phyloP scores from a whole-genome alignment of 2,888 invertebrate genomes.

The Eilema caniola region DNA sequence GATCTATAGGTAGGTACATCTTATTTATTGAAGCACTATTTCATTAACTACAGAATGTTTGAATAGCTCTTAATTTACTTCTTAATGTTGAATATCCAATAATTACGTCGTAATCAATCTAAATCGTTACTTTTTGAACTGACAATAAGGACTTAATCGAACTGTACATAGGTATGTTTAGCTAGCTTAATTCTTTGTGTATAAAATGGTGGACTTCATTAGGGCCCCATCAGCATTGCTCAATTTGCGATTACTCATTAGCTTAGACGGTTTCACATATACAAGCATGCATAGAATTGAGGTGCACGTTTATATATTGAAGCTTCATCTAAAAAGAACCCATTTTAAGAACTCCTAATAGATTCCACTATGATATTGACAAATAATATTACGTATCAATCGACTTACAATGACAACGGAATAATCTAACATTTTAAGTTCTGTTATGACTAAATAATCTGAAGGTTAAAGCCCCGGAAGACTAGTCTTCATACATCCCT shows the following conservation, averaged over 20 bases:
- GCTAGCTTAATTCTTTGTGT: slow-evolving; percentile 5
- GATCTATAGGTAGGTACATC: slow-evolving; percentile 5
- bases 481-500: slow-evolving; percentile 51
- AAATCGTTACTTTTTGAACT: neutral
- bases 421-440: slow-evolving; percentile 44
- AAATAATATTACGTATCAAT: slow-evolving; percentile 34
- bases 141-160: slow-evolving; percentile 3
- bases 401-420: slow-evolving; percentile 45
- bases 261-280: slow-evolving; percentile 31
- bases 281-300: slow-evolving; percentile 23
- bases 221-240: slow-evolving; percentile 32
- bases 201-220: slow-evolving; percentile 14
- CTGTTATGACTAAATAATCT: slow-evolving; percentile 47
- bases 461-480: slow-evolving; percentile 68
- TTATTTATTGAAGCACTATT: slow-evolving; percentile 12
- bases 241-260: slow-evolving; percentile 29
- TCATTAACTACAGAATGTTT: slow-evolving; percentile 16
- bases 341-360: slow-evolving; percentile 2
- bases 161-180: neutral
- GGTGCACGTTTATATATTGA: slow-evolving; percentile 10
- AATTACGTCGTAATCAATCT: slow-evolving; percentile 15
- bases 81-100: slow-evolving; percentile 10
- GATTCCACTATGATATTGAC: slow-evolving; percentile 12
- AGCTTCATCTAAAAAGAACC: slow-evolving; percentile 11
- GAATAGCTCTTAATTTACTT: slow-evolving; percentile 13